A percentile compares a stretch with the other conserved stretches of the same genome.
Conservation (phyloP, 2,113 vertebrate genomes). For the Cisticola juncidis region DNA sequence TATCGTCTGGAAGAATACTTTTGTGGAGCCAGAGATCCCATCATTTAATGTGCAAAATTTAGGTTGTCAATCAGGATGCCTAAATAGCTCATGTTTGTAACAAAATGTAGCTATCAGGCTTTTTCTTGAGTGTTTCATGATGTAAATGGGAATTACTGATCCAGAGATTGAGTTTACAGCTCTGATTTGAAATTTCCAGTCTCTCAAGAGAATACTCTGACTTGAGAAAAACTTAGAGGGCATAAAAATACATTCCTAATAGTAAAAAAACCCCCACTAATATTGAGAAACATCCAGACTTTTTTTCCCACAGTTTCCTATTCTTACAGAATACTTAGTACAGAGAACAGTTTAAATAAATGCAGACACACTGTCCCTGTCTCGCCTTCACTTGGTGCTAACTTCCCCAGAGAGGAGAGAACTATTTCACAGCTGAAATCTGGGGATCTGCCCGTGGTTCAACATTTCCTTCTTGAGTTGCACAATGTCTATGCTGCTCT, state of each 20-base stretch:
- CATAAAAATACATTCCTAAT: slow-evolving; percentile 16
- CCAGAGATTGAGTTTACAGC: not conserved
- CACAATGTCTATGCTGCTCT: not conserved
- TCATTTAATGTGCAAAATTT: not conserved
- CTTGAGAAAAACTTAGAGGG: not conserved
- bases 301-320: not conserved
- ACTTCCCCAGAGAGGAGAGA: not conserved
- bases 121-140: not conserved
- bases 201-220: not conserved
- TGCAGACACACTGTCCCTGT: not conserved
- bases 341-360: not conserved
- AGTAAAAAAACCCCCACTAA: not conserved
- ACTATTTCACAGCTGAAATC: not conserved
- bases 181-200: slow-evolving; percentile 2
- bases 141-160: slow-evolving; percentile 2
- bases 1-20: not conserved
- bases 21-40: not conserved
- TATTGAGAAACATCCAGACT: not conserved
- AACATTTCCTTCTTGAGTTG: not conserved
- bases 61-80: not conserved
- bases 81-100: slow-evolving; percentile 4
- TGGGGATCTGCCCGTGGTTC: not conserved
- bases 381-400: not conserved
- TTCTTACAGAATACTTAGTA: not conserved
- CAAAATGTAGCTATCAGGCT: not conserved